A percentile compares a stretch with the other conserved stretches of the same genome.
These are phyloP conservation scores for Ormyrus nitidulus DNA, from an alignment of 2,888 invertebrate genomes.

Conservation along the genomic window DNA sequence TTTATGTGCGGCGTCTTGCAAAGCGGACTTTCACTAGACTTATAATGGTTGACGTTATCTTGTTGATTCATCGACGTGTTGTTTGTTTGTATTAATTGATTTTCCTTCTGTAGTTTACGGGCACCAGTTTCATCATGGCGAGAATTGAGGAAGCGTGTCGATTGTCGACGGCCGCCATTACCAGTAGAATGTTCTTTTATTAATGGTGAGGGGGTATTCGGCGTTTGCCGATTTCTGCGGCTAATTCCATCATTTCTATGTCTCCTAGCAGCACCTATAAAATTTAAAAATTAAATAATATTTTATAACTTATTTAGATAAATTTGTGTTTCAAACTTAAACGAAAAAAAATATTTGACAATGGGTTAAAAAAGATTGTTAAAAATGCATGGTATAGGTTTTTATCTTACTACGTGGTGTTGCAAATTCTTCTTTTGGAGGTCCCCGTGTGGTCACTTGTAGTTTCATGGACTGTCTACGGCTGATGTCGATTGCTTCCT, in stretches of 20 bases:
- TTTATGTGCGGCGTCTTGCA: slow-evolving; percentile 79
- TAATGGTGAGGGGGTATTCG: slow-evolving; percentile 53
- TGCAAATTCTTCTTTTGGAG: slow-evolving; percentile 36
- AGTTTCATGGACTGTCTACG: slow-evolving; percentile 50
- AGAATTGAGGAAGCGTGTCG: slow-evolving; percentile 28
- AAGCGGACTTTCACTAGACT: slow-evolving; percentile 58
- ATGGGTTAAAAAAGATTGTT: not conserved
- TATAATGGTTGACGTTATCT: slow-evolving; percentile 60
- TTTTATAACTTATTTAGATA: not conserved
- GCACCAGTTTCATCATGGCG: slow-evolving; percentile 30
- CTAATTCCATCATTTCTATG: slow-evolving; percentile 11
- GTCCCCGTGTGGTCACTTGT: slow-evolving; percentile 2
- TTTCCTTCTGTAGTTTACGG: slow-evolving; percentile 42
- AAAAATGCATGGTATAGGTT: not conserved
- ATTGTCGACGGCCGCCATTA: slow-evolving; percentile 32
- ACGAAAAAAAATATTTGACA: not conserved
- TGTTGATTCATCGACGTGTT: slow-evolving; percentile 39
- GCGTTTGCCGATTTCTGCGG: slow-evolving; percentile 47
- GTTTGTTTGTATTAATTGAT: slow-evolving; percentile 21
- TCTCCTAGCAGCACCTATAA: slow-evolving; percentile 6
- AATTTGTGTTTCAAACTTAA: not conserved
- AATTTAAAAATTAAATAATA: not conserved
- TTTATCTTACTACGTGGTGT: slow-evolving; percentile 37
- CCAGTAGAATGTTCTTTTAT: slow-evolving; percentile 60
- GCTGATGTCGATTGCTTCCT: slow-evolving; percentile 35